A percentile compares a stretch with the other conserved stretches of the same genome.
phyloP scores from a whole-genome alignment of 1,140 invertebrate species.

The Paracyclopina nana region DNA sequence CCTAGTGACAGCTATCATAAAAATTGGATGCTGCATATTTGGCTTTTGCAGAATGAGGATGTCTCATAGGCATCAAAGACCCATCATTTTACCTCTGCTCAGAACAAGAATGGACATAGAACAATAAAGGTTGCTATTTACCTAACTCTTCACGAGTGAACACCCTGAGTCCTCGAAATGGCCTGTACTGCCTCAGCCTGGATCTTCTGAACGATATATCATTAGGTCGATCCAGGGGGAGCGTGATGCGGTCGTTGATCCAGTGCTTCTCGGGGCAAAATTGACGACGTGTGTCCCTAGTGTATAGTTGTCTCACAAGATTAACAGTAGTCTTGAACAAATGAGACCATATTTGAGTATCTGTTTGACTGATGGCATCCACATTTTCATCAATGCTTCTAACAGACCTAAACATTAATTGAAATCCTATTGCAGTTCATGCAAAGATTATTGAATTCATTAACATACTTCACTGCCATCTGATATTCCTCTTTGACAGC shows the following conservation, averaged over 20 bases:
- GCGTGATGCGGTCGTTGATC: slow-evolving; percentile 30
- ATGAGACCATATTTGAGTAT: slow-evolving; percentile 20
- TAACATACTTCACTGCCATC: neutral
- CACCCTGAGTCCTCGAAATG: slow-evolving; percentile 38
- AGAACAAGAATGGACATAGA: too few relatives aligned
- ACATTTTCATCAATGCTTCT: too few relatives aligned
- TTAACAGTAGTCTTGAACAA: slow-evolving; percentile 39
- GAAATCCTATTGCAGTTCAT: too few relatives aligned
- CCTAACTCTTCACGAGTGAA: slow-evolving; percentile 38
- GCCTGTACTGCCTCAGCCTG: slow-evolving; percentile 34
- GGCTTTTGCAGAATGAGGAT: too few relatives aligned
- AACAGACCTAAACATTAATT: too few relatives aligned
- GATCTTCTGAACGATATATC: slow-evolving; percentile 36
- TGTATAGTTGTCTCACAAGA: slow-evolving; percentile 55
- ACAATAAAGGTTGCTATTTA: too few relatives aligned
- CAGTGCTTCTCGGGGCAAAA: slow-evolving; percentile 58
- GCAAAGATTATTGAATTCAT: too few relatives aligned
- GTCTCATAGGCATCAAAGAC: too few relatives aligned
- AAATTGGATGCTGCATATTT: too few relatives aligned
- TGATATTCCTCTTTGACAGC: slow-evolving; percentile 16
- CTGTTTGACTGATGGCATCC: too few relatives aligned
- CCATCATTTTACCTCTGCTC: too few relatives aligned
- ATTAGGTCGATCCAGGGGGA: slow-evolving; percentile 34
- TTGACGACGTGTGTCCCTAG: slow-evolving; percentile 47
- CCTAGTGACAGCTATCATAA: too few relatives aligned